Base-by-base conservation (phyloP, 92 coral and sea anemone genomes). In the Siderastrea radians region DNA sequence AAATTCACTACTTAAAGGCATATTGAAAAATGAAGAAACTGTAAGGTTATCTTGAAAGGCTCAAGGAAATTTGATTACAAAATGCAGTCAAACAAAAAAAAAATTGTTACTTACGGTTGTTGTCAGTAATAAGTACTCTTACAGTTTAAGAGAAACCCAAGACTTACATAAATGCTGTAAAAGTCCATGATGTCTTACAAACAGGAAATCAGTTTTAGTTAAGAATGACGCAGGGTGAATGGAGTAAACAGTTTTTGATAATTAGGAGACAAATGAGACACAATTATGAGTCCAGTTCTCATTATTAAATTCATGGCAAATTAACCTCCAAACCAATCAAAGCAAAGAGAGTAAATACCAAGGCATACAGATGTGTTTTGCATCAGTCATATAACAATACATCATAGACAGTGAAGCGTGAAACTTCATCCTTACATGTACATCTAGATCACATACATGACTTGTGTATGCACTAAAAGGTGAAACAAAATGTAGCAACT, bases 151-250 rank as follows among this genome's bases (percentile, higher is more conserved):
- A 44, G n/a, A 53, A 57, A 3, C 13, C 48, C 17, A 59, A 52
- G 19, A 84, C 87, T 84, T 43, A 84, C 87, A 17, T 84, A 84
- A 72, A 84, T 74, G 50, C 87, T 65, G 58, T 84, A 84, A 49
- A 73, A 84, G 60, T 84, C 87, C 87, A 84, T 84, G 14, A 26
- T 17, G 49, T 54, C 67, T 16, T 26, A 73, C 6, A 84, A 62
- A 50, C 19, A 59, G 57, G 58, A 60, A 73, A n/a, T 73, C 81
- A 49, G 81, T 62, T 5, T 26, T 26, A 26, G 38, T 26, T 47
- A 62, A 46, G 80, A 83, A 83, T 59, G 79, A n/a, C 17, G 3
- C 46, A 45, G 85, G 7, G 54, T 55, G 11, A 68, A 68, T 70
- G 68, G 44, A 81, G 55, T 68, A 15, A 68, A 52, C 77, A 71